phyloP scores from a whole-genome alignment of 2,113 vertebrate genomes.

The Phrynosoma platyrhinos region DNA sequence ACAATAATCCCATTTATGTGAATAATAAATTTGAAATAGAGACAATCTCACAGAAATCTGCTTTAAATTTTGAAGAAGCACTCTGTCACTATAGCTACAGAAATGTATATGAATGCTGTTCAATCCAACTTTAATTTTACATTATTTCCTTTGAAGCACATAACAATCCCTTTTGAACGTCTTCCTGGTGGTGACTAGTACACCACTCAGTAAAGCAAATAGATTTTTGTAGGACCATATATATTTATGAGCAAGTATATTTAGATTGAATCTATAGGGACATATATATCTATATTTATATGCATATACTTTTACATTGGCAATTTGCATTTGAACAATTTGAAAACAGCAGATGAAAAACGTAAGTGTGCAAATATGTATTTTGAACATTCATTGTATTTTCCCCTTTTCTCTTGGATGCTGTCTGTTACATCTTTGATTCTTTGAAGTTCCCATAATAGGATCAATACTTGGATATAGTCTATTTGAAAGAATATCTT shows the following conservation, averaged over 20 bases:
- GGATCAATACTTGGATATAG: not conserved
- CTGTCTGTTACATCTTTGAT: not conserved
- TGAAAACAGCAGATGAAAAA: constrained; percentile 10
- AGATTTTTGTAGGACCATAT: not conserved
- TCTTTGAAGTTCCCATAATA: not conserved
- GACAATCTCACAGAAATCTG: not conserved
- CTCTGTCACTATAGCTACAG: not conserved
- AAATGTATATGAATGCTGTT: not conserved
- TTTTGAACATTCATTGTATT: not conserved
- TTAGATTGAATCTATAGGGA: not conserved
- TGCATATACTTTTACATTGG: not conserved
- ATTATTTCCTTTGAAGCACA: constrained; percentile 2
- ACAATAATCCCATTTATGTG: not conserved
- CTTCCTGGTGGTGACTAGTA: constrained; percentile 38
- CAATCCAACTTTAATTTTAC: not conserved
- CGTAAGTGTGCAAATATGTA: not conserved
- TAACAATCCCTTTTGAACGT: constrained; percentile 42
- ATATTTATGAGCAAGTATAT: constrained; percentile 30
- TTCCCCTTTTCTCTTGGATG: not conserved
- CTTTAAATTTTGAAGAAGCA: not conserved
- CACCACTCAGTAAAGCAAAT: constrained; percentile 30
- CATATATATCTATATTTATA: not conserved
- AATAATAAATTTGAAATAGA: not conserved
- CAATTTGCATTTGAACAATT: not conserved
- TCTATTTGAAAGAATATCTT: not conserved